Evolutionary conservation across 2,888 invertebrate genomes (phyloP), one percentile per base, ranked within the genome.

Genomic region (Drosophila barbarae): DNA sequence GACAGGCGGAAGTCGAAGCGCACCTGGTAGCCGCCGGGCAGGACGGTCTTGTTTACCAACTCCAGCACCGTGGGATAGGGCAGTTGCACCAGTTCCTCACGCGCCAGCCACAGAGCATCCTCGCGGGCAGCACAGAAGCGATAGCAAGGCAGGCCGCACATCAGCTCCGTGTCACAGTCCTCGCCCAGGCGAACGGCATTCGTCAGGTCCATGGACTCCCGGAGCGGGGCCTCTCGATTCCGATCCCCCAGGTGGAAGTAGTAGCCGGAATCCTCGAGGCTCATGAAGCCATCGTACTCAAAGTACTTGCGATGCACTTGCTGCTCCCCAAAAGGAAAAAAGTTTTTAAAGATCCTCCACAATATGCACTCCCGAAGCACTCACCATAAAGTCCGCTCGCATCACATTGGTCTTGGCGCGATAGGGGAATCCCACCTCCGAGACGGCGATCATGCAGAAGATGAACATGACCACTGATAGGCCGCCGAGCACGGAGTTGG

Each of bases 401-500:
- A 92, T 90, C 1, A 91, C 90, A 46, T 88, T 86, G 1, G 89
- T 88, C 47, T 90, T 89, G 32, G 88, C 89, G 23, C 90, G 89
- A 75, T 91, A 93, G 2, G 93, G 93, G 73, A 92, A 92, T 3
- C 92, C 92, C 21, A 92, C 74, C 1, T 90, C 89, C 5, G 92
- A 91, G 9, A 90, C 86, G 28, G 87, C 71, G 10, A 88, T 74
- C 67, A 86, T 82, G 47, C 85, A 69, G 59, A 88, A 88, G 50
- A 85, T 74, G 26, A 86, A 77, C 18, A 70, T 82, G 0, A 80
- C 54, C 2, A 75, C 34, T 0, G 76, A 66, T n/a, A 88, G 64
- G 2, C 78, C 73, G 0, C 72, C 69, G 2, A 88, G 60, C 28
- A 88, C 54, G 10, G 70, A 66, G 47, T 75, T 81, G 0, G 90